Base-by-base conservation (phyloP, 2,113 vertebrate species). In the Phalacrocorax carbo region DNA sequence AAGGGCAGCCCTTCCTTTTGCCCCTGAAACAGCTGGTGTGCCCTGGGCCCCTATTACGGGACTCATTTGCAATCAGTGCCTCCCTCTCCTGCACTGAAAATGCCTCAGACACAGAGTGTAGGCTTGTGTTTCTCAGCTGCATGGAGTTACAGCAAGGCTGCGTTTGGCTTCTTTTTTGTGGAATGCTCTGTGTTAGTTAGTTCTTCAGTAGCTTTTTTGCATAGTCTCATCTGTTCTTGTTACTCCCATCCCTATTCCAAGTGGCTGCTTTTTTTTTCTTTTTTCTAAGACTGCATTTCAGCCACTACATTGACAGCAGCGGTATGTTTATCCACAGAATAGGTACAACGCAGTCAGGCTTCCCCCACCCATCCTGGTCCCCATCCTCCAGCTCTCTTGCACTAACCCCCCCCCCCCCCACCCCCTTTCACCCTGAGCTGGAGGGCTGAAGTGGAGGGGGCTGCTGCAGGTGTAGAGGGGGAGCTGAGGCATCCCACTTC, bases 11-110 rank as follows among this genome's bases (percentile, higher is more conserved):
- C 46, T 91, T 95, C 78, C 70, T 90, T 87, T 90, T 93, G 78
- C 96, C 94, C 82, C 92, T 96, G 96, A 52, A 97, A 97, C 97
- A 98, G 94, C 96, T 97, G 96, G 93, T 81, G 61, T 12, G 94
- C 94, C 91, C 70, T 88, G 75, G 91, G 96, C 92, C 79, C 48
- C 77, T 86, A 40, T 95, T 92, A 71, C 0, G 4, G 89, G 96
- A 89, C 70, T 89, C 95, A 95, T 91, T 79, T 0, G 13, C 94
- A 95, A 57, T 71, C 91, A 79, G 44, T 0, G 2, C 40, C 54
- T 88, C 75, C 61, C 82, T 62, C 57, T 62, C 32, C 70, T 29
- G 49, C 1, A 7, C 91, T 87, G 86, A 65, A 62, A 70, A 29
- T 46, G 78, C 75, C 86, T 66, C 0, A 0, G 57, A 89, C n/a